Conservation (phyloP, 1,140 invertebrate species). For the Apis florea region DNA sequence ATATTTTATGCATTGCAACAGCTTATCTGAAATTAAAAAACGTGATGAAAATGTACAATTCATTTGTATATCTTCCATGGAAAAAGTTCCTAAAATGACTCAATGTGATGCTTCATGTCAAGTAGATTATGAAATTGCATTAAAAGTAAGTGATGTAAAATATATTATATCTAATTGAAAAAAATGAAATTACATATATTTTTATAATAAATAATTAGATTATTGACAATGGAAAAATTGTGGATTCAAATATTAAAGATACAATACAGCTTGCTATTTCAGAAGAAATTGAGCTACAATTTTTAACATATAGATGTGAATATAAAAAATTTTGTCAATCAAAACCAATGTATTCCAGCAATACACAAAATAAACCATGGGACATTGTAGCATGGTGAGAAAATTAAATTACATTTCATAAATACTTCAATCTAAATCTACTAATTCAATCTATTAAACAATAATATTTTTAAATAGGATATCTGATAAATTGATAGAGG, state of each 20-base stretch:
- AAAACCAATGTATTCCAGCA: slow-evolving; percentile 76
- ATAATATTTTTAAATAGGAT: slow-evolving; percentile 66
- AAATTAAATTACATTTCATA: slow-evolving; percentile 14
- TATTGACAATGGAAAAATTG: not conserved
- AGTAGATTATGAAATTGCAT: slow-evolving; percentile 51
- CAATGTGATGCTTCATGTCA: slow-evolving; percentile 68
- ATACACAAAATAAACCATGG: slow-evolving; percentile 77
- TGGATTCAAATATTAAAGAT: not conserved
- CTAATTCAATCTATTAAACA: no score
- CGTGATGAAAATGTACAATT: slow-evolving; percentile 67
- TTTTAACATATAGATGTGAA: slow-evolving; percentile 69
- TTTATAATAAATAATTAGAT: slow-evolving; percentile 24
- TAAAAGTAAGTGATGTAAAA: slow-evolving; percentile 15
- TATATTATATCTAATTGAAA: not conserved
- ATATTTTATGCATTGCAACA: slow-evolving; percentile 41
- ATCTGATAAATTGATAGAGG: slow-evolving; percentile 76
- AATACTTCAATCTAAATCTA: not conserved
- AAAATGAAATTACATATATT: not conserved
- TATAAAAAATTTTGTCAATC: slow-evolving; percentile 63
- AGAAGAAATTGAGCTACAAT: slow-evolving; percentile 49
- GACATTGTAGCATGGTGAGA: slow-evolving; percentile 76
- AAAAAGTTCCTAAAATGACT: slow-evolving; percentile 43
- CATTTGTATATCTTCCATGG: slow-evolving; percentile 62
- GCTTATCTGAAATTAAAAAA: slow-evolving; percentile 31
- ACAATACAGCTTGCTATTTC: slow-evolving; percentile 50